Evolutionary conservation across 2,113 vertebrate species (phyloP).

Genomic region (Hucho hucho): DNA sequence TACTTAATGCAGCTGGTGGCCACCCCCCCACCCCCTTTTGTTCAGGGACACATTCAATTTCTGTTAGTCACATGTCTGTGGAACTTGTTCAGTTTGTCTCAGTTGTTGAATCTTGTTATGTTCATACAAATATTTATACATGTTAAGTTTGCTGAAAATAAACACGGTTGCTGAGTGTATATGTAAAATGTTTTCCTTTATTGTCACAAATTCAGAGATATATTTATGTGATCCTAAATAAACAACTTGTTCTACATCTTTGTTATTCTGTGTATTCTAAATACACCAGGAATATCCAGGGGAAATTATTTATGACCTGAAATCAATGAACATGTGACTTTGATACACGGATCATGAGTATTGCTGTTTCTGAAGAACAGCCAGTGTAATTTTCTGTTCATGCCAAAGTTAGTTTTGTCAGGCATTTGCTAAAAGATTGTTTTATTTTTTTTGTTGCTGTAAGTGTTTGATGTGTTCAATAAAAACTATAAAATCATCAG

Average conservation of each 20-base stretch:
- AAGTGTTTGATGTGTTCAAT: constrained; percentile 53
- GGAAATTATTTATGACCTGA: constrained; percentile 35
- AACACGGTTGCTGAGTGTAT: constrained; percentile 12
- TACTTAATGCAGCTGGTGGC: too few species aligned
- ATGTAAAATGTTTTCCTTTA: constrained; percentile 43
- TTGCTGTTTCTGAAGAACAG: constrained; percentile 37
- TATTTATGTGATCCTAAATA: constrained; percentile 72
- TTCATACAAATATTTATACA: too few species aligned
- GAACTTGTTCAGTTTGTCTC: too few species aligned
- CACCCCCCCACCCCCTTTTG: too few species aligned
- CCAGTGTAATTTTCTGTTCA: constrained; percentile 63
- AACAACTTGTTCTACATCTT: constrained; percentile 40
- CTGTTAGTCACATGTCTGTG: too few species aligned
- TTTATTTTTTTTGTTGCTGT: constrained; percentile 45
- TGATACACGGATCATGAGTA: constrained; percentile 27
- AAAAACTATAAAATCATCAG: constrained; percentile 35
- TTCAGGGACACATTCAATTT: too few species aligned
- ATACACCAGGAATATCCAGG: constrained; percentile 54
- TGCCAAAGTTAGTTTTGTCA: constrained; percentile 72
- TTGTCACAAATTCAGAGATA: constrained; percentile 69
- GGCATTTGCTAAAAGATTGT: constrained; percentile 64
- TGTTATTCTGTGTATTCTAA: constrained; percentile 34
- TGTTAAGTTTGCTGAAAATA: too few species aligned
- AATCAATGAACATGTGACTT: constrained; percentile 41
- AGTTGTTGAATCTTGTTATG: too few species aligned